Conservation (phyloP, 2,113 vertebrate species). For the Daboia siamensis region DNA sequence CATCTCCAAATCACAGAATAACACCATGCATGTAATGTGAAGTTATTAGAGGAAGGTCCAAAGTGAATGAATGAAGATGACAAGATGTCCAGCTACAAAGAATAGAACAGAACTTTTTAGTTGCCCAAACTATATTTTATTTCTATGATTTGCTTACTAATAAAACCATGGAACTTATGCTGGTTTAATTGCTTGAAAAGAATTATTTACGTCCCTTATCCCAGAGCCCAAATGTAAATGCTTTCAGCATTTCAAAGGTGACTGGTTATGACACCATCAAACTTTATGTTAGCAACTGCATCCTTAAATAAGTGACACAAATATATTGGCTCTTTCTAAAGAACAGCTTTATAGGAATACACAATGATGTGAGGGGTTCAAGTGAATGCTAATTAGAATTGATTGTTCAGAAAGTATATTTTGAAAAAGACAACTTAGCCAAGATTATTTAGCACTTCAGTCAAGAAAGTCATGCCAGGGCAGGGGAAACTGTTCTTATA, state of each 20-base stretch:
- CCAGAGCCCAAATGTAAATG: background rate
- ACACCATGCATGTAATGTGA: background rate
- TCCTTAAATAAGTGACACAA: slow-evolving; percentile 3
- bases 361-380: slow-evolving; percentile 2
- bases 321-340: slow-evolving; percentile 10
- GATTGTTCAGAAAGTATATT: background rate
- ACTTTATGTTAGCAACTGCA: slow-evolving; percentile 15
- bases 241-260: slow-evolving; percentile 8
- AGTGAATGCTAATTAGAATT: slow-evolving; percentile 7
- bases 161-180: background rate
- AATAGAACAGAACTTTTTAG: background rate
- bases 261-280: background rate
- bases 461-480: background rate
- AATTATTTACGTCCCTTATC: background rate
- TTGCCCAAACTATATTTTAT: background rate
- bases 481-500: background rate
- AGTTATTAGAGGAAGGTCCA: background rate
- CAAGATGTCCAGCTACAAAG: background rate
- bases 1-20: background rate
- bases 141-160: background rate
- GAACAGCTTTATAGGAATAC: slow-evolving; percentile 13
- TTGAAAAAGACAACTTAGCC: background rate
- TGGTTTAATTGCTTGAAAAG: slow-evolving; percentile 1
- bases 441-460: slow-evolving; percentile 3
- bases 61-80: background rate